Percentiles rank a stretch among this genome's conserved stretches.
Evolutionary conservation across 2,113 vertebrate species (phyloP).

Genomic region (Cariama cristata): DNA sequence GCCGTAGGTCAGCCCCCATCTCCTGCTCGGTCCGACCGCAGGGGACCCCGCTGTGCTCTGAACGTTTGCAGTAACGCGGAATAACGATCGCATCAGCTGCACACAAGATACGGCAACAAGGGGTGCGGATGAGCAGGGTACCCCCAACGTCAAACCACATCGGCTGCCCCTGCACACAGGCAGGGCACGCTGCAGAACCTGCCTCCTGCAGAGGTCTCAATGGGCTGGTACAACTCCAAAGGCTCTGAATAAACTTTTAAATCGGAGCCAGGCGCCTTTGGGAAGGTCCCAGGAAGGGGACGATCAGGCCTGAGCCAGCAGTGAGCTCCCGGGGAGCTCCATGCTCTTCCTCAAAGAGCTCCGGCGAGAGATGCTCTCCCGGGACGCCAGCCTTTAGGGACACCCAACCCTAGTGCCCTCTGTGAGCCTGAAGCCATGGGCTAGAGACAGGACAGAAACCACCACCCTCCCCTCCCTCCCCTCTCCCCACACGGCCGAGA

Average conservation of each 20-base stretch:
- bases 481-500: background rate
- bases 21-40: background rate
- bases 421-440: background rate
- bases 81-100: background rate
- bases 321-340: background rate
- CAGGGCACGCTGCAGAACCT: rapidly evolving
- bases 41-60: background rate
- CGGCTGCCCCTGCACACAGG: background rate
- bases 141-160: background rate
- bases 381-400: background rate
- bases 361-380: background rate
- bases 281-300: background rate
- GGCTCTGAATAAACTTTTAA: background rate
- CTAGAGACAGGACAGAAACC: background rate
- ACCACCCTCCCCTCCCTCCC: background rate
- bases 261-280: rapidly evolving
- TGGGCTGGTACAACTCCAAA: background rate
- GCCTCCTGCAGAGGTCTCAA: background rate
- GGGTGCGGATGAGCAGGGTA: background rate
- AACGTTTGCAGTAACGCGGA: rapidly evolving
- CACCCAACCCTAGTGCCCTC: background rate
- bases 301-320: background rate
- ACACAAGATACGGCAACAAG: background rate
- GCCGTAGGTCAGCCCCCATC: background rate
- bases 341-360: background rate